A percentile compares a stretch with the other conserved stretches of the same genome.
Conservation (phyloP, 2,888 invertebrate species). For the Vanessa cardui region DNA sequence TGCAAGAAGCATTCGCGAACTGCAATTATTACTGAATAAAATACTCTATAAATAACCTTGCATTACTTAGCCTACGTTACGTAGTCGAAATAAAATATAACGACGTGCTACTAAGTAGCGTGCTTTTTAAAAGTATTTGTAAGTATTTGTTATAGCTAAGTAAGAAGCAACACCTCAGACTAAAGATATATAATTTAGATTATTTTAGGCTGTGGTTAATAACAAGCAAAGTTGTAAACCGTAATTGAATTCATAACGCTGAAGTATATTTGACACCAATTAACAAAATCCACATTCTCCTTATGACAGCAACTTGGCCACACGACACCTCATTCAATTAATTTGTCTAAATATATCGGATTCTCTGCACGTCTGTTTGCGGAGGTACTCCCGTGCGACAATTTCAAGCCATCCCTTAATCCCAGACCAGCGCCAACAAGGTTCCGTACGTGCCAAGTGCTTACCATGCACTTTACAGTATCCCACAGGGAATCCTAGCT, state of each 20-base stretch:
- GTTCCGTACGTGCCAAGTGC: conserved; percentile 27
- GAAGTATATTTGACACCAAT: conserved; percentile 1
- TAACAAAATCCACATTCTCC: conserved; percentile 8
- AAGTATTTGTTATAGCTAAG: too few species aligned
- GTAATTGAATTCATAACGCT: conserved; percentile 4
- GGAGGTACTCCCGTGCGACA: conserved; percentile 14
- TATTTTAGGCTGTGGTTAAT: too few species aligned
- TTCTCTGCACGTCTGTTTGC: conserved; percentile 11
- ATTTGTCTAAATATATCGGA: conserved; percentile 13
- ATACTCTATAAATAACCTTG: too few species aligned
- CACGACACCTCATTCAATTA: conserved; percentile 13
- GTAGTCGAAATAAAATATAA: too few species aligned
- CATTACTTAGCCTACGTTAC: too few species aligned
- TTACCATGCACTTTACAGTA: conserved; percentile 31
- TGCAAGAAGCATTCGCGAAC: too few species aligned
- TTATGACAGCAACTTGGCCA: conserved; percentile 5
- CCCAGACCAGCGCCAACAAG: conserved; percentile 17
- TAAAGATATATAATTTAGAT: too few species aligned
- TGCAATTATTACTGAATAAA: too few species aligned
- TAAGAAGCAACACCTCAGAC: too few species aligned
- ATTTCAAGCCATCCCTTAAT: conserved; percentile 14
- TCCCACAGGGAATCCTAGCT: conserved; percentile 16
- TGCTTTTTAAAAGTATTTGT: too few species aligned
- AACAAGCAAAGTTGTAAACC: too few species aligned
- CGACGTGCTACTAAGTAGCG: too few species aligned